Conservation (phyloP, 2,113 vertebrate species). For the Sapayoa aenigma region DNA sequence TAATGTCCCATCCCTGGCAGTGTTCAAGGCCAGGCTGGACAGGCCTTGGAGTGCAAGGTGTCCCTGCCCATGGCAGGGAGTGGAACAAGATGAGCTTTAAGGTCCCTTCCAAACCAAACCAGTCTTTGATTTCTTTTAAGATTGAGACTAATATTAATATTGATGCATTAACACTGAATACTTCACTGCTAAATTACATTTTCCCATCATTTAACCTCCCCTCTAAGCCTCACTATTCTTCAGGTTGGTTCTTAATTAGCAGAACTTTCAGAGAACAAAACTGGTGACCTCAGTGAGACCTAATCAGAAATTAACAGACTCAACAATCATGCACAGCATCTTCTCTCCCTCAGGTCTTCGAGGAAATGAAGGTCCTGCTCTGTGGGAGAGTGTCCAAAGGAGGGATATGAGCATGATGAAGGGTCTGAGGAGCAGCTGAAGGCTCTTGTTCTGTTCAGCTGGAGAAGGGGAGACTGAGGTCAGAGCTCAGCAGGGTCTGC, state of each 20-base stretch:
- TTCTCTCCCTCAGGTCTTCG: not conserved
- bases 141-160: not conserved
- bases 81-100: not conserved
- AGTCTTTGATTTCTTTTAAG: not conserved
- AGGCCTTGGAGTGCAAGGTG: not conserved
- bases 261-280: not conserved
- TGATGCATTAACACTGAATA: not conserved
- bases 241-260: not conserved
- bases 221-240: not conserved
- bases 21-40: not conserved
- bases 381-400: not conserved
- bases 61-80: not conserved
- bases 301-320: not conserved
- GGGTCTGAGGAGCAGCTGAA: not conserved
- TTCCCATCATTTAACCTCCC: not conserved
- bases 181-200: not conserved
- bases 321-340: not conserved
- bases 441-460: not conserved
- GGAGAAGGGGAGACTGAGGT: not conserved
- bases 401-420: not conserved
- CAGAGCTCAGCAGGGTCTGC: not conserved
- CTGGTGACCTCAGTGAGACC: not conserved
- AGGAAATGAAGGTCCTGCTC: not conserved
- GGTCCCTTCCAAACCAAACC: not conserved
- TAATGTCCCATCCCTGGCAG: not conserved